phyloP scores from a whole-genome alignment of 2,797 vertebrate species.

The Hypotaenidia philippensis region DNA sequence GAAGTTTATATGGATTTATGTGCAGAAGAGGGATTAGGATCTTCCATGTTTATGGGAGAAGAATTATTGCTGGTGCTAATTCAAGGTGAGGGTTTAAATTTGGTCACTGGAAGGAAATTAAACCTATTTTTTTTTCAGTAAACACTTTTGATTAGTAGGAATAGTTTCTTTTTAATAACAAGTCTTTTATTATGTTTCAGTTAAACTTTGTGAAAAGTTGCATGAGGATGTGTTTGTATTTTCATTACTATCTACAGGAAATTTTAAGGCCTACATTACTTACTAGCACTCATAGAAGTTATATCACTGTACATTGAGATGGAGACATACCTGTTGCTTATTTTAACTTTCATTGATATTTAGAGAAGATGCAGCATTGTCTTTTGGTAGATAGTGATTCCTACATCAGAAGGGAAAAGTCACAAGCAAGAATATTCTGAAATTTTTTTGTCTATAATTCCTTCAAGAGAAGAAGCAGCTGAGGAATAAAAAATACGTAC shows the following conservation, averaged over 20 bases:
- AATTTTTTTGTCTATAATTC: neutral
- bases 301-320: neutral
- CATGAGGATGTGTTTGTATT: neutral
- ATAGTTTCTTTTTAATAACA: slow-evolving; percentile 5
- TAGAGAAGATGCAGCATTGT: neutral
- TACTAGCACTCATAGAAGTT: neutral
- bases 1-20: slow-evolving; percentile 76
- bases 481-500: neutral
- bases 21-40: slow-evolving; percentile 67
- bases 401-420: neutral
- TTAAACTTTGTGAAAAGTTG: slow-evolving; percentile 26
- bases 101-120: slow-evolving; percentile 63
- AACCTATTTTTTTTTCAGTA: slow-evolving; percentile 29
- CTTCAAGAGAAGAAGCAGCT: neutral
- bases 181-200: neutral
- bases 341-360: neutral
- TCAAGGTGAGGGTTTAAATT: slow-evolving; percentile 72
- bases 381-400: neutral
- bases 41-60: slow-evolving; percentile 53
- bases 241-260: neutral
- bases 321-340: neutral
- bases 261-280: neutral
- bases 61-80: slow-evolving; percentile 46
- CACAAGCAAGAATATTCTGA: slow-evolving; percentile 1
- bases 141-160: neutral